A percentile compares a stretch with the other conserved stretches of the same genome.
Evolutionary conservation across 1,140 invertebrate genomes (phyloP).

Genomic region (Cherax quadricarinatus): DNA sequence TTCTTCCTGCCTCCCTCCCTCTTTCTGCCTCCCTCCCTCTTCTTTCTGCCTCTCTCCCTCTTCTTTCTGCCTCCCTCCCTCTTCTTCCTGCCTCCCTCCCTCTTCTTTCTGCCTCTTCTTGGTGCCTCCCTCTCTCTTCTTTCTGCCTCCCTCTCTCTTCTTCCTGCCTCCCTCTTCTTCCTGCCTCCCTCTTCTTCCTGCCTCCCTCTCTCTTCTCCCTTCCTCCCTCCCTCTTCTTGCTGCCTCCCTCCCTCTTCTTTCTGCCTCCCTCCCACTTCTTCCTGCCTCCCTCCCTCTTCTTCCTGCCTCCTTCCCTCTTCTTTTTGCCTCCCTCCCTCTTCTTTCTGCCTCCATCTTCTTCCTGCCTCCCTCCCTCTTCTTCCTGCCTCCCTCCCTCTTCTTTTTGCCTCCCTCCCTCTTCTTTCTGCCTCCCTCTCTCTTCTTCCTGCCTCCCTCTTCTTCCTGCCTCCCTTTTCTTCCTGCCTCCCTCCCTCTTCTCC

Average conservation of each 20-base stretch:
- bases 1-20: no score
- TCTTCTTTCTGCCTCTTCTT: background rate
- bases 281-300: no score
- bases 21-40: background rate
- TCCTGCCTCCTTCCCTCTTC: no score
- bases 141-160: background rate
- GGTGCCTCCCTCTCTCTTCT: no score
- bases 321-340: no score
- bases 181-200: background rate
- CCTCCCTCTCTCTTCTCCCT: background rate
- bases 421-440: background rate
- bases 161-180: background rate
- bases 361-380: no score
- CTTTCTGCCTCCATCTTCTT: no score
- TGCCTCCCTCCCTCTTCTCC: background rate
- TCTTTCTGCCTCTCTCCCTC: background rate
- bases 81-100: background rate
- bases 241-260: background rate
- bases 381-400: background rate
- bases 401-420: background rate
- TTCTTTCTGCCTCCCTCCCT: background rate
- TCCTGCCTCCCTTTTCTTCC: background rate
- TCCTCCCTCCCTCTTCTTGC: background rate
- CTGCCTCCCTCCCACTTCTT: slow-evolving; percentile 11
- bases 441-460: background rate